Evolutionary conservation across 2,888 invertebrate genomes (phyloP).

Genomic region (Parelbella ahira): DNA sequence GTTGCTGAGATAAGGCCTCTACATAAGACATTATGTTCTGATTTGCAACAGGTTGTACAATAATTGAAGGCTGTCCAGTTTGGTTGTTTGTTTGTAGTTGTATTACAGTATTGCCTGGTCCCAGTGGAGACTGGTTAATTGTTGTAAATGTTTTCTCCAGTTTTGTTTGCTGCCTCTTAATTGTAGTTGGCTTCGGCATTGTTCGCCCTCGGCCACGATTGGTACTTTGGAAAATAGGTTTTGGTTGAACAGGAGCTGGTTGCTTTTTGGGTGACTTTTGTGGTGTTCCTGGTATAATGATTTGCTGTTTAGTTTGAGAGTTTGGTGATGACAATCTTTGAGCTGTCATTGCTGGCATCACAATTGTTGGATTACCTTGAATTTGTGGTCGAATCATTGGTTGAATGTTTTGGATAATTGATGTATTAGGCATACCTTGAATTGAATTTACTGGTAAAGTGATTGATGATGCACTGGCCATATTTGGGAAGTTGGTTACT

Average conservation of each 20-base stretch:
- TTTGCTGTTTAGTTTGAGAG: constrained; percentile 67
- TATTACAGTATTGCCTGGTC: constrained; percentile 75
- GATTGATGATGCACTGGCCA: constrained; percentile 75
- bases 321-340: constrained; percentile 70
- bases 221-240: constrained; percentile 71
- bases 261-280: constrained; percentile 77
- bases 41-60: constrained; percentile 83
- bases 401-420: constrained; percentile 74
- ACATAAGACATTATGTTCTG: constrained; percentile 84
- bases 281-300: constrained; percentile 59
- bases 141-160: constrained; percentile 71
- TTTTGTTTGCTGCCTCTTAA: constrained; percentile 74
- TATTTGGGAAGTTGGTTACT: constrained; percentile 68
- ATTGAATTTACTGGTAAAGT: constrained; percentile 72
- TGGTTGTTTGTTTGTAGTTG: constrained; percentile 80
- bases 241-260: constrained; percentile 68
- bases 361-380: constrained; percentile 71
- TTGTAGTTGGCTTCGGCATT: constrained; percentile 68
- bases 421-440: constrained; percentile 69
- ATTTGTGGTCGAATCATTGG: constrained; percentile 74
- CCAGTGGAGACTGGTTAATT: constrained; percentile 68
- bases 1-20: constrained; percentile 85
- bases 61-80: constrained; percentile 82
- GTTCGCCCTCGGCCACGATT: constrained; percentile 68
- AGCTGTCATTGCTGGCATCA: constrained; percentile 69